Conservation (phyloP, 2,888 invertebrate species). For the Hedya salicella region DNA sequence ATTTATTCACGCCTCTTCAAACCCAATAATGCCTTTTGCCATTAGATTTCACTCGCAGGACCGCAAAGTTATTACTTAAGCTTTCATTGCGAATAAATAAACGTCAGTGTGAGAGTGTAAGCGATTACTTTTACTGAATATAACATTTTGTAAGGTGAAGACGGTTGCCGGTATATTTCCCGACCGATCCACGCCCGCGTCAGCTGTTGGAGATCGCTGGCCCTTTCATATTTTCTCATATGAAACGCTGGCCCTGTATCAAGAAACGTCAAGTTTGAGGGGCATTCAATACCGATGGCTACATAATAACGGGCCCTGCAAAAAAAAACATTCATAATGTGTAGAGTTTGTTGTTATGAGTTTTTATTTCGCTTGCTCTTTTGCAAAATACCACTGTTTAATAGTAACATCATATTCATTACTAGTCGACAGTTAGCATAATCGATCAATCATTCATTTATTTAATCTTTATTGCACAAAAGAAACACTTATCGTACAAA, state of each 20-base stretch:
- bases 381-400: too few relatives aligned
- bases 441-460: too few relatives aligned
- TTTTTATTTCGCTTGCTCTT: neutral
- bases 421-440: too few relatives aligned
- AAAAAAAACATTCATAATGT: slow-evolving; percentile 6
- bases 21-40: slow-evolving; percentile 3
- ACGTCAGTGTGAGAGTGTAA: slow-evolving; percentile 31
- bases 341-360: slow-evolving; percentile 4
- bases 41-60: slow-evolving; percentile 14
- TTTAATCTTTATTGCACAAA: too few relatives aligned
- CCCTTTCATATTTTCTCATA: slow-evolving; percentile 43
- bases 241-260: slow-evolving; percentile 39
- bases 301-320: slow-evolving; percentile 28
- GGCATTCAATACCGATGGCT: slow-evolving; percentile 37
- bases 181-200: slow-evolving; percentile 38
- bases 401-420: too few relatives aligned
- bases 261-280: slow-evolving; percentile 41
- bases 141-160: slow-evolving; percentile 39
- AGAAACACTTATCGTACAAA: too few relatives aligned
- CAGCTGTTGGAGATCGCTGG: slow-evolving; percentile 42
- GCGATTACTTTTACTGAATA: slow-evolving; percentile 42
- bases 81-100: slow-evolving; percentile 30
- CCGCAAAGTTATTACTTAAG: slow-evolving; percentile 21
- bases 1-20: neutral
- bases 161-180: slow-evolving; percentile 35